Conservation (phyloP, 2,113 vertebrate genomes). For the Enhydra lutris region DNA sequence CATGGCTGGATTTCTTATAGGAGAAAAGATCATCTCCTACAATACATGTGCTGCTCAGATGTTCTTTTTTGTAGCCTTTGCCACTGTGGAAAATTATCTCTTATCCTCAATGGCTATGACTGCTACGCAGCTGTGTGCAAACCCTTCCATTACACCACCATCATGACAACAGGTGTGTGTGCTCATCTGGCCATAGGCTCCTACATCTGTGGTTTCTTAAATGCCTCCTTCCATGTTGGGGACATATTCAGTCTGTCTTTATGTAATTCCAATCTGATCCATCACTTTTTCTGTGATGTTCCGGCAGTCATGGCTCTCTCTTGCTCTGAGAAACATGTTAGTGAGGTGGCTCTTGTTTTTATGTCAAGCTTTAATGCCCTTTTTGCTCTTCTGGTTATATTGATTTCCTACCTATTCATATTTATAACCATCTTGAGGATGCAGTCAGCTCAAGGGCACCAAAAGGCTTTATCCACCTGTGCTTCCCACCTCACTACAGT, state of each 20-base stretch:
- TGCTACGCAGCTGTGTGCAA: too few species aligned
- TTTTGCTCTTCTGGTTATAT: background rate
- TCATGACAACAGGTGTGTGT: too few species aligned
- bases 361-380: background rate
- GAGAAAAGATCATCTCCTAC: too few species aligned
- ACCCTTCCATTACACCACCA: too few species aligned
- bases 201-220: too few species aligned
- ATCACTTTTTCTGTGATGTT: background rate
- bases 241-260: background rate
- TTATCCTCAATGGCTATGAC: too few species aligned
- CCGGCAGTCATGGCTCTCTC: background rate
- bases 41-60: too few species aligned
- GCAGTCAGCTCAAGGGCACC: background rate
- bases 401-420: background rate
- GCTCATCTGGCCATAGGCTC: too few species aligned
- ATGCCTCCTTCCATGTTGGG: too few species aligned
- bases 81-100: too few species aligned
- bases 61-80: too few species aligned
- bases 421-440: background rate
- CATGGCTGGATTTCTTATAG: too few species aligned
- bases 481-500: background rate
- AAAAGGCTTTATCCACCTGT: background rate
- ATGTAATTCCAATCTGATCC: background rate
- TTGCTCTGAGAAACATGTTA: background rate
- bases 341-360: background rate